phyloP scores from a whole-genome alignment of 92 coral and sea anemone genomes.

The Actinernus sp. region DNA sequence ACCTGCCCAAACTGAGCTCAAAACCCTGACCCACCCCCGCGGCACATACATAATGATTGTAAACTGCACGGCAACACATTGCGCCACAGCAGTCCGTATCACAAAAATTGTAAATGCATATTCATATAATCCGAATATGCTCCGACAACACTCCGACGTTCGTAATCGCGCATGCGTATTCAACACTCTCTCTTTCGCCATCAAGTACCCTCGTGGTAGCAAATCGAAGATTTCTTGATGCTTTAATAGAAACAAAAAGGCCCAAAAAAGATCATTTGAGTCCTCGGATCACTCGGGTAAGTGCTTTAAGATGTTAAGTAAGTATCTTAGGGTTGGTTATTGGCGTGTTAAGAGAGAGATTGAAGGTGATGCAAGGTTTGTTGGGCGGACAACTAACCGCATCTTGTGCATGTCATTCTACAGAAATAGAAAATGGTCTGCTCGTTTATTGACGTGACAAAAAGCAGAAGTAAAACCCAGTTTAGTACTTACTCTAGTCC shows the following conservation, averaged over 20 bases:
- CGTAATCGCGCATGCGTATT: conserved; percentile 75
- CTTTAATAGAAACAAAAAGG: conserved; percentile 65
- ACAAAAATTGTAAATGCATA: no score
- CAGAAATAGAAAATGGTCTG: conserved; percentile 59
- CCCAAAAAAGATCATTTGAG: conserved; percentile 15
- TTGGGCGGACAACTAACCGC: conserved; percentile 22
- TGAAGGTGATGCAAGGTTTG: conserved; percentile 7
- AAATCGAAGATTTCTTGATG: conserved; percentile 78
- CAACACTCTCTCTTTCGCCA: conserved; percentile 76
- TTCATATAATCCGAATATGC: conserved; percentile 6
- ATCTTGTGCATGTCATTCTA: conserved; percentile 54
- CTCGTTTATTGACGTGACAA: conserved; percentile 5
- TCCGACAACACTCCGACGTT: conserved; percentile 4
- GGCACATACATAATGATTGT: no score
- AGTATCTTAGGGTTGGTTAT: neutral
- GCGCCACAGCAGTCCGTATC: no score
- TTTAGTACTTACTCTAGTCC: no score
- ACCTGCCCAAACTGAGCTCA: no score
- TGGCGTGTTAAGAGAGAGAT: neutral
- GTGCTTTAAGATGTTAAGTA: conserved; percentile 11
- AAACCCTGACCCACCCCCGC: no score
- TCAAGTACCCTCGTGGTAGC: conserved; percentile 97
- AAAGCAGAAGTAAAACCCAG: no score
- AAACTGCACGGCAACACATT: no score
- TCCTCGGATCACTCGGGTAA: conserved; percentile 41